Evolutionary conservation across 2,797 vertebrate genomes (phyloP), one percentile per base, ranked within the genome.

Genomic region (Xyrichtys novacula): DNA sequence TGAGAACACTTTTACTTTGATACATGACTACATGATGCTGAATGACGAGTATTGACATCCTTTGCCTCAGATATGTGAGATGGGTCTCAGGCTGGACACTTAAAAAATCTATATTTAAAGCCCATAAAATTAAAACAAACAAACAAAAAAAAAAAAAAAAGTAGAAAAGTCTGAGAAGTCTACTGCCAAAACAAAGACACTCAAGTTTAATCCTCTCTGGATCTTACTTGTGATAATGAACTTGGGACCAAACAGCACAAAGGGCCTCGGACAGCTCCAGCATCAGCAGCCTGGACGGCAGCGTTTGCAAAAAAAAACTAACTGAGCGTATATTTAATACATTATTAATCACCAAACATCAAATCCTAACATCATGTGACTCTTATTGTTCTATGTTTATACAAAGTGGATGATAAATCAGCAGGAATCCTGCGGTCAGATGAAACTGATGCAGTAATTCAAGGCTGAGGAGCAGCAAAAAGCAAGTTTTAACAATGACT

Each of bases 201-300:
- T n/a, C n/a, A n/a, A n/a, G n/a, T n/a, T n/a, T n/a, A n/a, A n/a
- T n/a, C n/a, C 32, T 12, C 32, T 34, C 32, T 34, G 32, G 32
- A 34, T 34, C 32, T 34, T 12, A 34, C 32, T 34, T 12, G 14
- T 34, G 32, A 38, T 63, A 20, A 57, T 69, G 44, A 47, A 40
- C 50, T 52, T 22, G 5, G 20, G 34, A 29, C 9, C 25, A 52
- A 43, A 64, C 3, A 7, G n/a, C 53, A 39, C 46, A 39, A 17
- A 44, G 56, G 43, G 32, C 54, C 29, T 12, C 2, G 22, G 62
- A n/a, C 44, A 23, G 54, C 47, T 56, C n/a, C n/a, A 15, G 28
- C 57, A 36, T 81, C 80, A 65, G 70, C 63, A 56, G 44, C 44
- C 43, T 59, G 54, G 60, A 62, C 47, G 40, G 39, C 4, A 7